phyloP scores from a whole-genome alignment of 37 sponge, comb jelly and placozoan genomes.

The Cladorhizidae sp. region DNA sequence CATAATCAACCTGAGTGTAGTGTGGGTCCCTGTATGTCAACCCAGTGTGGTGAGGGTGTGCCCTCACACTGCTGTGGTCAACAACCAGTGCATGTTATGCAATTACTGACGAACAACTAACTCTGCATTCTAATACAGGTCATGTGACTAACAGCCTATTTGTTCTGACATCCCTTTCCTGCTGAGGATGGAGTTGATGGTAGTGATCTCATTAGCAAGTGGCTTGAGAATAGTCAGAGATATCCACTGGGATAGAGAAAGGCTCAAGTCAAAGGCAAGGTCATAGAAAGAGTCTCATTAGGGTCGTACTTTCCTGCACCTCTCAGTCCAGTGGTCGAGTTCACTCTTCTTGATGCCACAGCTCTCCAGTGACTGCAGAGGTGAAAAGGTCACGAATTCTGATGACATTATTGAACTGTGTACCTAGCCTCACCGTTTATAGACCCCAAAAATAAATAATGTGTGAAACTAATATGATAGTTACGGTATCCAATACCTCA shows the following conservation, averaged over 20 bases:
- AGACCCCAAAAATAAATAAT: too few species aligned
- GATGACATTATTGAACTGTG: too few species aligned
- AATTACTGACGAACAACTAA: background rate
- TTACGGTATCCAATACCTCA: too few species aligned
- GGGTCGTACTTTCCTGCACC: constrained; percentile 62
- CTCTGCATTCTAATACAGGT: background rate
- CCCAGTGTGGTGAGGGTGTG: too few species aligned
- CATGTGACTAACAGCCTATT: constrained; percentile 53
- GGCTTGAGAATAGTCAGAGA: constrained; percentile 62
- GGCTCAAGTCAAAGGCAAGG: background rate
- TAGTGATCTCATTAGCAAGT: constrained; percentile 61
- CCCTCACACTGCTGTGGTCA: too few species aligned
- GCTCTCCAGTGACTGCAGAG: background rate
- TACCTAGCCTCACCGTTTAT: too few species aligned
- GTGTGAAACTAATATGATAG: too few species aligned
- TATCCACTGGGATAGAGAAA: constrained; percentile 64
- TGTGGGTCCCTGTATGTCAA: too few species aligned
- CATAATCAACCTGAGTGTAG: too few species aligned
- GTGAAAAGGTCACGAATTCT: background rate
- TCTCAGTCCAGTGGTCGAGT: constrained; percentile 63
- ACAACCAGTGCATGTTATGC: too few species aligned
- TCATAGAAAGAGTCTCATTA: background rate
- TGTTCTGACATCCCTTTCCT: constrained; percentile 45
- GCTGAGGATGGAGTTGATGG: constrained; percentile 57
- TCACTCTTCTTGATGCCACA: constrained; percentile 51